phyloP scores from a whole-genome alignment of 2,888 invertebrate genomes.

The Acleris sparsana region DNA sequence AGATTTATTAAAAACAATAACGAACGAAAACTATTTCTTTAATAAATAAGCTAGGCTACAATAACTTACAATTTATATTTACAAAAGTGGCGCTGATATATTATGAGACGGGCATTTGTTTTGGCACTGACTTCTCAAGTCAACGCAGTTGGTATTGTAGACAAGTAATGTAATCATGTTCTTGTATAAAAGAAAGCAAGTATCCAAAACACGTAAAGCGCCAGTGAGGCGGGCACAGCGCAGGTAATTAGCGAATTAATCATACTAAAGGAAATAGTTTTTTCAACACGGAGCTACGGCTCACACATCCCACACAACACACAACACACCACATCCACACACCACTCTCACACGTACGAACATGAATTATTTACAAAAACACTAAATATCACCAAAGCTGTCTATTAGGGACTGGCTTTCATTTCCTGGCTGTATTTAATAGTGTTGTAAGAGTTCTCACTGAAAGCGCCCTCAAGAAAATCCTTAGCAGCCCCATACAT shows the following conservation, averaged over 20 bases:
- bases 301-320: constrained; percentile 45
- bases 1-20: constrained; percentile 57
- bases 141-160: constrained; percentile 45
- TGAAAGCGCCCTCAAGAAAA: constrained; percentile 64
- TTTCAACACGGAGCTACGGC: constrained; percentile 49
- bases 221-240: constrained; percentile 48
- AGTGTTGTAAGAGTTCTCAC: constrained; percentile 75
- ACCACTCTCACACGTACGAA: constrained; percentile 44
- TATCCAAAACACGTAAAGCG: constrained; percentile 52
- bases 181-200: constrained; percentile 65
- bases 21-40: constrained; percentile 50
- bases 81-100: constrained; percentile 48
- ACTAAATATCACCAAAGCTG: constrained; percentile 24
- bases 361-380: constrained; percentile 60
- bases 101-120: constrained; percentile 1
- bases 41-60: constrained; percentile 72
- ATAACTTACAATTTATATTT: constrained; percentile 62
- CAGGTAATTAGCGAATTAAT: constrained; percentile 67
- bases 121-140: constrained; percentile 14
- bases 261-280: constrained; percentile 53
- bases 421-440: constrained; percentile 79
- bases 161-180: constrained; percentile 55
- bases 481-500: constrained; percentile 66
- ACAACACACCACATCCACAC: constrained; percentile 43
- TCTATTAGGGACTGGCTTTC: constrained; percentile 66